phyloP scores from a whole-genome alignment of 1,140 invertebrate genomes.

The Apolygus lucorum region DNA sequence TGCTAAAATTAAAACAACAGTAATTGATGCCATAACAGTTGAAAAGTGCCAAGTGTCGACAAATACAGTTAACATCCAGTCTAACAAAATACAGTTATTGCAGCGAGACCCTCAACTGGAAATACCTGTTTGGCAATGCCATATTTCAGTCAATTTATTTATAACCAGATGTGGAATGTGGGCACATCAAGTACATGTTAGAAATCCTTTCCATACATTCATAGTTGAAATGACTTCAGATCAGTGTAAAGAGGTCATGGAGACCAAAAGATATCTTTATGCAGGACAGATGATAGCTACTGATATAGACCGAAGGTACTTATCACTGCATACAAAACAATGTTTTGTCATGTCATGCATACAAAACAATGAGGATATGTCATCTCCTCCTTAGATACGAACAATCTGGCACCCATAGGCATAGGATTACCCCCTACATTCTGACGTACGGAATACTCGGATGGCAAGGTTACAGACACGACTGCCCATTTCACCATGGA shows the following conservation, averaged over 20 bases:
- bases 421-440: too few relatives aligned
- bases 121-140: not conserved
- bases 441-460: too few relatives aligned
- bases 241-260: not conserved
- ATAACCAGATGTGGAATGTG: not conserved
- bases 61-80: not conserved
- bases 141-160: not conserved
- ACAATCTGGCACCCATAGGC: too few relatives aligned
- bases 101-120: not conserved
- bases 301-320: not conserved
- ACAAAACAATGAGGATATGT: too few relatives aligned
- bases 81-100: not conserved
- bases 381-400: too few relatives aligned
- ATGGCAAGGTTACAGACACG: too few relatives aligned
- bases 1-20: not conserved
- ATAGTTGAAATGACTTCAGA: not conserved
- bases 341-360: too few relatives aligned
- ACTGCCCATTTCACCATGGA: too few relatives aligned
- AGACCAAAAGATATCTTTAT: not conserved
- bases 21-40: not conserved
- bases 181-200: not conserved
- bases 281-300: not conserved
- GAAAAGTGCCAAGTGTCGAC: not conserved
- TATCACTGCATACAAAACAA: too few relatives aligned
- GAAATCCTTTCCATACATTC: not conserved